phyloP scores from a whole-genome alignment of 2,888 invertebrate species.

The Cetonia aurata region DNA sequence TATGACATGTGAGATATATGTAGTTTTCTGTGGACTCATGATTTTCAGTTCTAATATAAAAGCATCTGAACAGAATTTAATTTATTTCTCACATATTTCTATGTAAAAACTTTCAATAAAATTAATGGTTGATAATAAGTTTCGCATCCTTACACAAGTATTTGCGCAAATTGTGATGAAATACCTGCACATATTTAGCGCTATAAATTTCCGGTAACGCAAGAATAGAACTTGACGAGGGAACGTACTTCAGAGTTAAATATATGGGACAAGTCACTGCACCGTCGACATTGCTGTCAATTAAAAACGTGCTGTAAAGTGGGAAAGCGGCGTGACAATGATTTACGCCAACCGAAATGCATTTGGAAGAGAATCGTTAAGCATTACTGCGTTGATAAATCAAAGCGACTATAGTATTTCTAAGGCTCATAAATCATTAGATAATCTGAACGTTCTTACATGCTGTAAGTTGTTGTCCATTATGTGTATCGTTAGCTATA shows the following conservation, averaged over 20 bases:
- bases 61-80: too few relatives aligned
- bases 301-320: conserved; percentile 1
- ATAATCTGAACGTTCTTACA: not conserved
- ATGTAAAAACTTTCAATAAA: too few relatives aligned
- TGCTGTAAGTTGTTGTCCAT: too few relatives aligned
- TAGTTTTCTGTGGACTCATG: too few relatives aligned
- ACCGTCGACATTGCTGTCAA: not conserved
- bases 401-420: conserved; percentile 8
- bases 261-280: not conserved
- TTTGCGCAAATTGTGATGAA: too few relatives aligned
- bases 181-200: too few relatives aligned
- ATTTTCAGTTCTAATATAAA: too few relatives aligned
- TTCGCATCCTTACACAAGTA: too few relatives aligned
- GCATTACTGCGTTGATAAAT: conserved; percentile 16
- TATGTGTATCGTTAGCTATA: too few relatives aligned
- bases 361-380: not conserved
- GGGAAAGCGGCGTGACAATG: not conserved
- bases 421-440: not conserved
- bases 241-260: not conserved
- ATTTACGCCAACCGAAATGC: not conserved
- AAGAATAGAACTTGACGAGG: not conserved
- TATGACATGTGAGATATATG: too few relatives aligned
- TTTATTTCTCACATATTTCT: too few relatives aligned
- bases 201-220: not conserved
- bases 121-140: too few relatives aligned